Evolutionary conservation across 2,888 invertebrate species (phyloP).

Genomic region (Pammene aurita): DNA sequence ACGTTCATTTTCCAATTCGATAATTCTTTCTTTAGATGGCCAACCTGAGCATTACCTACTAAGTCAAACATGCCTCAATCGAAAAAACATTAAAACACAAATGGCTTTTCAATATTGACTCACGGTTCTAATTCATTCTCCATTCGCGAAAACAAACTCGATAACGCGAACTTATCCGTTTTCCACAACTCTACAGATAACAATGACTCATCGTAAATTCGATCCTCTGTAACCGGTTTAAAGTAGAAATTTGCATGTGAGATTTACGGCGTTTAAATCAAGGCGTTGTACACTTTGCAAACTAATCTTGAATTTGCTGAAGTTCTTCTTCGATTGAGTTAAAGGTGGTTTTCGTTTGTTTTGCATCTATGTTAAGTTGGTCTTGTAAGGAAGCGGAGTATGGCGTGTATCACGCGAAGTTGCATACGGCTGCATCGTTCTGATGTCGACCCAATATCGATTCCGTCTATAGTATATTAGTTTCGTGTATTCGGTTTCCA

Average conservation of each 20-base stretch:
- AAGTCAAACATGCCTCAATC: neutral
- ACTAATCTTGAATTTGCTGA: neutral
- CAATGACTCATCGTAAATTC: conserved; percentile 31
- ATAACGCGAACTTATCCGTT: conserved; percentile 56
- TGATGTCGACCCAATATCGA: conserved; percentile 63
- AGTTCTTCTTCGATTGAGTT: neutral
- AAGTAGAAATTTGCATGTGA: conserved; percentile 39
- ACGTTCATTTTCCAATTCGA: too few relatives aligned
- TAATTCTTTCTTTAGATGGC: too few relatives aligned
- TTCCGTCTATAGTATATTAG: conserved; percentile 63
- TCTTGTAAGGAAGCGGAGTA: conserved; percentile 42
- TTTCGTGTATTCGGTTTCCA: conserved; percentile 55
- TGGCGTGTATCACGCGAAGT: conserved; percentile 76
- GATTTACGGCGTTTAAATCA: conserved; percentile 41
- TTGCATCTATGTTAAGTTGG: conserved; percentile 1
- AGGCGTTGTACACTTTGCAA: neutral
- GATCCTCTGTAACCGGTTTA: neutral
- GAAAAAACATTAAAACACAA: conserved; percentile 46
- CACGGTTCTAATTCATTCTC: conserved; percentile 49
- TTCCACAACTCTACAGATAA: conserved; percentile 43
- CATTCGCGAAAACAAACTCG: conserved; percentile 66
- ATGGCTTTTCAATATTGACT: conserved; percentile 64
- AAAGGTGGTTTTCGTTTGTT: conserved; percentile 37
- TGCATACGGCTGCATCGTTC: conserved; percentile 71
- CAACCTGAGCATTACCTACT: too few relatives aligned